Base-by-base conservation (phyloP, 2,113 vertebrate species). In the Cyprinodon brontotheroides region DNA sequence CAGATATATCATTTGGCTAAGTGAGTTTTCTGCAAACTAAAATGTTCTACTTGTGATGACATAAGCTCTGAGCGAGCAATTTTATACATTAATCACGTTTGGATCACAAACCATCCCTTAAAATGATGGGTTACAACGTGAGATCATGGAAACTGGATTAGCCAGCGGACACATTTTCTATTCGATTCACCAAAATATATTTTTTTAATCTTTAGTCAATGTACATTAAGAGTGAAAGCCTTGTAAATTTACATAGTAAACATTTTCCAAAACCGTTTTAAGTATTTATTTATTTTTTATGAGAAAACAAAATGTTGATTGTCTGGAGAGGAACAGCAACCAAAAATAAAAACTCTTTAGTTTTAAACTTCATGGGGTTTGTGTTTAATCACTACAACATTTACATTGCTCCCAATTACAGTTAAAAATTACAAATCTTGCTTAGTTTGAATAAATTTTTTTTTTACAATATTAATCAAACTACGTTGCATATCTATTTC, bases 1-100 rank as follows among this genome's bases (percentile, higher is more conserved):
- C 40, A 65, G 60, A 79, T 76, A 62, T 86, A 53, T 60, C 63
- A 84, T 85, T 87, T 72, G 3, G 3, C 85, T 82, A 17, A 74
- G 59, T 76, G 47, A 66, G 76, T 71, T 78, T 69, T 73, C 62
- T 79, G 62, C 69, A 20, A 74, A 80, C 67, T 76, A 81, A 86
- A 77, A 65, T 40, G 50, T 79, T 76, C 22, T 75, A 72, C 72
- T 74, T 37, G 61, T 39, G 53, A 12, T 41, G 64, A 45, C 57
- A 76, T 67, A 50, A 77, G 81, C 71, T 75, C 68, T 14, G 68
- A 75, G 29, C 14, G 45, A 57, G 67, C 37, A 69, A n/a, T 78
- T 68, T 0, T 37, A 60, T 29, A 60, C 69, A 72, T 70, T 63
- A 37, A 37, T 20, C 14, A 48, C 70, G 73, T 10, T n/a, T 66